phyloP scores from a whole-genome alignment of 2,113 vertebrate species.

The Brachirus orientalis region DNA sequence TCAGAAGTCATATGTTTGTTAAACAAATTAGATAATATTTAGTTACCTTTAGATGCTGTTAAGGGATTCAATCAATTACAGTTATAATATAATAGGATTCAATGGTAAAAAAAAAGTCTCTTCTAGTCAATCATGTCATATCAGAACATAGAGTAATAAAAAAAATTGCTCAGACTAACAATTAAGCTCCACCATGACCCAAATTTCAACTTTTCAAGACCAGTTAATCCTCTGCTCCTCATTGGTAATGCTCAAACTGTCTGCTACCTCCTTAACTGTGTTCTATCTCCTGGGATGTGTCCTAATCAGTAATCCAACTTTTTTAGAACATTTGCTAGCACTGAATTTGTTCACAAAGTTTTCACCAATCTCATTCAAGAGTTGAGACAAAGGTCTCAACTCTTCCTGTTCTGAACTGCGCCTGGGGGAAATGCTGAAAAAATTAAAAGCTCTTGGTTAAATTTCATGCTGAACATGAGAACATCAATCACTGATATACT shows the following conservation, averaged over 20 bases:
- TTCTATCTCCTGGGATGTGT: too few species aligned
- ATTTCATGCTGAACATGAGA: background rate
- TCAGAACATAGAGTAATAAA: background rate
- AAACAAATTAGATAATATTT: slow-evolving; percentile 54
- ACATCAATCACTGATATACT: too few species aligned
- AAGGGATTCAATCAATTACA: slow-evolving; percentile 35
- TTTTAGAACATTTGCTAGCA: too few species aligned
- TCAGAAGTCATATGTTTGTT: slow-evolving; percentile 20
- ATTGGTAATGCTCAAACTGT: too few species aligned
- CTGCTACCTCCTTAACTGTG: too few species aligned
- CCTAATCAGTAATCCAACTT: too few species aligned
- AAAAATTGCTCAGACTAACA: background rate
- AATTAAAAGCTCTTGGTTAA: slow-evolving; percentile 16
- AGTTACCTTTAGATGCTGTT: slow-evolving; percentile 36
- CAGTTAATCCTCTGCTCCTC: too few species aligned
- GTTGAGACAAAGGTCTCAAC: background rate
- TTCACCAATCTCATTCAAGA: background rate
- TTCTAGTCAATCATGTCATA: background rate
- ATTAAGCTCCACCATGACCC: background rate
- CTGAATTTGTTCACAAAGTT: background rate
- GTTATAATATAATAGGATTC: slow-evolving; percentile 24
- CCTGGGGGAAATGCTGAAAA: too few species aligned
- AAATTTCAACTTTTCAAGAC: too few species aligned
- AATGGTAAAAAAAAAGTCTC: too few species aligned
- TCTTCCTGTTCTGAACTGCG: too few species aligned